Evolutionary conservation across 37 sponge, comb jelly and placozoan genomes (phyloP).

Genomic region (Halichondria panicea): DNA sequence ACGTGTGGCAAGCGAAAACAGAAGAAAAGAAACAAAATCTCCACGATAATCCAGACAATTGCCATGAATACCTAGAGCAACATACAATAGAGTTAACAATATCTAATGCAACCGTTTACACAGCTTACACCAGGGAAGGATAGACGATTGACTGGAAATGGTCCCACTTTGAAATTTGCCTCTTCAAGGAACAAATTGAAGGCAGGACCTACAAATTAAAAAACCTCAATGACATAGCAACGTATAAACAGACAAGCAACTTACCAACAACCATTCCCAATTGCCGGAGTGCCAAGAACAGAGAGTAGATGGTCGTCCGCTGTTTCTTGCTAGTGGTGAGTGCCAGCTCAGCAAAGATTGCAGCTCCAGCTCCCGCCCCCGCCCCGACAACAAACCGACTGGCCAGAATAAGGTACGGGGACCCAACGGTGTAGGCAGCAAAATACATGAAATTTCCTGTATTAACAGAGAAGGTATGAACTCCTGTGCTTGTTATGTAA

Average conservation of each 20-base stretch:
- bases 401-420: constrained; percentile 79
- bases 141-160: constrained; percentile 59
- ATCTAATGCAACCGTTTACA: neutral
- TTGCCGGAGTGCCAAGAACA: constrained; percentile 69
- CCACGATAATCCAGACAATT: constrained; percentile 57
- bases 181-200: constrained; percentile 74
- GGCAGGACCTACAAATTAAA: constrained; percentile 65
- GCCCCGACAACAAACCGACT: constrained; percentile 68
- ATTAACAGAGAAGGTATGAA: neutral
- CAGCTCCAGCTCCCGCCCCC: constrained; percentile 86
- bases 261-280: constrained; percentile 78
- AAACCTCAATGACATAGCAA: neutral
- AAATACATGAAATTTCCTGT: constrained; percentile 88
- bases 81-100: neutral
- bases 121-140: constrained; percentile 76
- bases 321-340: constrained; percentile 64
- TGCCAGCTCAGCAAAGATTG: constrained; percentile 79
- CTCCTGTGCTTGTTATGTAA: too few relatives aligned
- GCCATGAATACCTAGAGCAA: constrained; percentile 63
- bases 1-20: constrained; percentile 61
- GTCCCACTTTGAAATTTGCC: constrained; percentile 74
- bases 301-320: constrained; percentile 71
- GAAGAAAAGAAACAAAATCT: constrained; percentile 62
- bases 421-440: constrained; percentile 59
- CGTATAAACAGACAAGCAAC: neutral